Conservation (phyloP, 2,888 invertebrate genomes). For the Cataglyphis altisquamis region DNA sequence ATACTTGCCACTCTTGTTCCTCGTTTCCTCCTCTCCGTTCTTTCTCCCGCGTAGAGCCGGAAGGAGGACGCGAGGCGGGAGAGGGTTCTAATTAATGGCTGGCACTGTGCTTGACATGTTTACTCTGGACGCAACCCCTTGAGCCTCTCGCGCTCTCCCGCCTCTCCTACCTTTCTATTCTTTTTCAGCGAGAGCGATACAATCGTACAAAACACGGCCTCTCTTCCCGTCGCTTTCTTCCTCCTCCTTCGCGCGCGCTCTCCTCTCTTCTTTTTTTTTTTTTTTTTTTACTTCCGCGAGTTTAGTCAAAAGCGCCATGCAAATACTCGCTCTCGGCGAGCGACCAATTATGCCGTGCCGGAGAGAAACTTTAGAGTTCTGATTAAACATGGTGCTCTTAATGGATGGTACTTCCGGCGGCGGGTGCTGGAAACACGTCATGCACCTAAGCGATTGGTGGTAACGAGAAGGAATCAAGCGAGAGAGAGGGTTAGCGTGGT, state of each 20-base stretch:
- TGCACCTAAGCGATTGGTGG: slow-evolving; percentile 70
- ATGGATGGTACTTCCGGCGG: slow-evolving; percentile 82
- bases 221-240: slow-evolving; percentile 64
- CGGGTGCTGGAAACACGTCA: slow-evolving; percentile 73
- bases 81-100: slow-evolving; percentile 85
- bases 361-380: slow-evolving; percentile 84
- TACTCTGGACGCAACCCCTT: slow-evolving; percentile 84
- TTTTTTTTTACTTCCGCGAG: slow-evolving; percentile 72
- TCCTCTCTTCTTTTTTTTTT: slow-evolving; percentile 18
- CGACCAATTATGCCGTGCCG: slow-evolving; percentile 75
- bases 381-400: slow-evolving; percentile 84
- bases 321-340: slow-evolving; percentile 78
- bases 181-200: slow-evolving; percentile 77
- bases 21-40: slow-evolving; percentile 61
- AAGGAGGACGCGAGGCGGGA: slow-evolving; percentile 61
- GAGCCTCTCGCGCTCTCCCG: slow-evolving; percentile 67
- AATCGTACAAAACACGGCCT: slow-evolving; percentile 60
- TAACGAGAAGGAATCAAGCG: slow-evolving; percentile 48
- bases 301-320: slow-evolving; percentile 82
- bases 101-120: slow-evolving; percentile 86
- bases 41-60: slow-evolving; percentile 67
- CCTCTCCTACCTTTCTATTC: slow-evolving; percentile 69
- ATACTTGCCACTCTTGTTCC: slow-evolving; percentile 21
- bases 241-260: slow-evolving; percentile 55
- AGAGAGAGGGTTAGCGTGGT: slow-evolving; percentile 48